Percentiles rank a stretch among this genome's conserved stretches.
Conservation (phyloP, 2,113 vertebrate genomes). For the Hydropotes inermis region DNA sequence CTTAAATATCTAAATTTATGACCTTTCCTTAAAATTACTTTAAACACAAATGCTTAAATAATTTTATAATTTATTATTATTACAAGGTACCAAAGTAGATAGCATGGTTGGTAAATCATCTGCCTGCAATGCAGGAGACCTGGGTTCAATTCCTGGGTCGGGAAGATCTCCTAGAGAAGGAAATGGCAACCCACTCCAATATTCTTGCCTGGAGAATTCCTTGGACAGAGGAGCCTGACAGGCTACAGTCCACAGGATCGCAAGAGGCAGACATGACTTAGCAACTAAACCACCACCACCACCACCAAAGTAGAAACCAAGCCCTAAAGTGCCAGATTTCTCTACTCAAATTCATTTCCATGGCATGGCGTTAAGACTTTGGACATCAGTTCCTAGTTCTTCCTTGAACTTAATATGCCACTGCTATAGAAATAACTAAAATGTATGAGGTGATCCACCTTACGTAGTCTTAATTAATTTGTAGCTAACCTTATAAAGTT, state of each 20-base stretch:
- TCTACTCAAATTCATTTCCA: background rate
- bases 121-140: background rate
- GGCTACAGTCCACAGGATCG: background rate
- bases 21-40: slow-evolving; percentile 6
- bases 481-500: background rate
- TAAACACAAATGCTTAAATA: slow-evolving; percentile 30
- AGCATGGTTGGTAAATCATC: background rate
- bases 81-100: slow-evolving; percentile 6
- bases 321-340: background rate
- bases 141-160: background rate
- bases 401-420: slow-evolving; percentile 5
- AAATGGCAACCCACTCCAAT: background rate
- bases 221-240: background rate
- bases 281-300: background rate
- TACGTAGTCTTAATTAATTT: slow-evolving; percentile 12
- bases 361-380: background rate
- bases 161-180: background rate
- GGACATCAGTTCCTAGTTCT: background rate
- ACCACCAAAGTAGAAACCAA: slow-evolving; percentile 32
- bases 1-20: slow-evolving; percentile 32
- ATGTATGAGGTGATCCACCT: background rate
- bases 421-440: background rate
- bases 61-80: slow-evolving; percentile 22
- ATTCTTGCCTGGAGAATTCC: background rate
- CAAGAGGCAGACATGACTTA: background rate